Conservation (phyloP, 1,140 invertebrate genomes). For the Anagrus nilaparvatae region DNA sequence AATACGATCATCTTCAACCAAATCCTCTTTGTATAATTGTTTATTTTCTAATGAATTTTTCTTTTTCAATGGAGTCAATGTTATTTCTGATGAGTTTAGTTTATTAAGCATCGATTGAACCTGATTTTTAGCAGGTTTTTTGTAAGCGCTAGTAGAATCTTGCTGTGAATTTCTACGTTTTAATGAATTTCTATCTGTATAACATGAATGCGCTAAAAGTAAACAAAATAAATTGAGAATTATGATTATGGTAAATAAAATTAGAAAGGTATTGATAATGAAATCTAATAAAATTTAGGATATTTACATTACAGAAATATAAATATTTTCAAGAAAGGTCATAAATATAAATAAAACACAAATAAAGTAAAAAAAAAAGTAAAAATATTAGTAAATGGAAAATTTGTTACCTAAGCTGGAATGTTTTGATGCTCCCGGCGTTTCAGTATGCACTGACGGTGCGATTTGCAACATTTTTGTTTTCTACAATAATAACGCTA, state of each 20-base stretch:
- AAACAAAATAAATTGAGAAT: not conserved
- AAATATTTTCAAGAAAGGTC: too few relatives aligned
- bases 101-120: slow-evolving; percentile 11
- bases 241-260: not conserved
- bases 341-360: too few relatives aligned
- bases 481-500: too few relatives aligned
- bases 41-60: not conserved
- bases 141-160: slow-evolving; percentile 5
- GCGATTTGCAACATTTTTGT: slow-evolving; percentile 14
- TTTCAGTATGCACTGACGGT: slow-evolving; percentile 10
- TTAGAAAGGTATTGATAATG: not conserved
- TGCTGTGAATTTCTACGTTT: slow-evolving; percentile 11
- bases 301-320: too few relatives aligned
- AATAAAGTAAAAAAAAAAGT: too few relatives aligned
- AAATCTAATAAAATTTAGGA: not conserved
- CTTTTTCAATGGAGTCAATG: slow-evolving; percentile 13
- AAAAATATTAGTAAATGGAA: not conserved
- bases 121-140: slow-evolving; percentile 1
- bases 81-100: slow-evolving; percentile 20
- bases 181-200: slow-evolving; percentile 10
- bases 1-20: not conserved
- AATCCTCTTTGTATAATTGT: not conserved
- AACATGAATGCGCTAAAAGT: slow-evolving; percentile 9
- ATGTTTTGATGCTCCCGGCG: slow-evolving; percentile 13
- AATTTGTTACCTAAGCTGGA: slow-evolving; percentile 4